phyloP scores from a whole-genome alignment of 2,113 vertebrate species.

The Tursiops truncatus region DNA sequence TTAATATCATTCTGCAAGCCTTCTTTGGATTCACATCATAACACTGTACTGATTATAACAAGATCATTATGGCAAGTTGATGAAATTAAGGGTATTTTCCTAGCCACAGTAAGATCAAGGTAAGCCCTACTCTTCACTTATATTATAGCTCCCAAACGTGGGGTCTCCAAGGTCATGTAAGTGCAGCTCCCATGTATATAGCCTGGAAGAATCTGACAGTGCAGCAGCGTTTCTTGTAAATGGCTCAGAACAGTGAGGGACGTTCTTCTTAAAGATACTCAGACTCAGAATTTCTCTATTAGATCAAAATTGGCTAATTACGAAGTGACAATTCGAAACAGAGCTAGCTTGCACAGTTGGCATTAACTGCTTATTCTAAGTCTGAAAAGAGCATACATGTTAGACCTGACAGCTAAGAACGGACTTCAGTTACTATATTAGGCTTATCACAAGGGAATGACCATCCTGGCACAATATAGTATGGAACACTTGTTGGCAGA shows the following conservation, averaged over 20 bases:
- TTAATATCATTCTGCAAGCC: background rate
- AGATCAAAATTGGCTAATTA: background rate
- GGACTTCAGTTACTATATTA: no score
- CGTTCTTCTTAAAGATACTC: background rate
- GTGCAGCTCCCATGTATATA: rapidly evolving
- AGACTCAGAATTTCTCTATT: background rate
- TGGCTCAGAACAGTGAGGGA: background rate
- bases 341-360: background rate
- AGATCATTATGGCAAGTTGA: rapidly evolving
- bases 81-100: background rate
- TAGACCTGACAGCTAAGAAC: background rate
- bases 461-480: background rate
- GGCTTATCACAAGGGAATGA: background rate
- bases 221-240: rapidly evolving
- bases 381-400: background rate
- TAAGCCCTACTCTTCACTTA: no score
- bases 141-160: background rate
- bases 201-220: background rate
- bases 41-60: no score
- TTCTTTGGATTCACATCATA: background rate
- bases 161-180: rapidly evolving
- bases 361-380: background rate
- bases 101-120: no score
- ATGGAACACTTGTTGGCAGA: background rate
- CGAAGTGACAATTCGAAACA: background rate